Evolutionary conservation across 2,113 vertebrate species (phyloP).

Genomic region (Paratilapia polleni): DNA sequence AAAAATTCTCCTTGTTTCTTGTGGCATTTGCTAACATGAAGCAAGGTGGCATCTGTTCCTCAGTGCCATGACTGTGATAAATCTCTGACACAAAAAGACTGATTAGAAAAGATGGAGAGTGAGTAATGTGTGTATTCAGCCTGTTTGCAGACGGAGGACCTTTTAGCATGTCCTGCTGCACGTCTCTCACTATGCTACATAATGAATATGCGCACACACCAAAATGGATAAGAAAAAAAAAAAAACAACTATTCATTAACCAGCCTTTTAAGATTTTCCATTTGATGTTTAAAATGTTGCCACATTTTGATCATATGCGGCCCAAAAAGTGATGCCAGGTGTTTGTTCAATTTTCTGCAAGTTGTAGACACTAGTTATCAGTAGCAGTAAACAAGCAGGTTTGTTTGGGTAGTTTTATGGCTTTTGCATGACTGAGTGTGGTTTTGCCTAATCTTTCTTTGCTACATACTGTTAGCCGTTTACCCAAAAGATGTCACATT

Average conservation of each 20-base stretch:
- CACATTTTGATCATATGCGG: slow-evolving; percentile 47
- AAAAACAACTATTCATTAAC: slow-evolving; percentile 51
- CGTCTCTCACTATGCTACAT: slow-evolving; percentile 19
- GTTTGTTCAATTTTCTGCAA: slow-evolving; percentile 20
- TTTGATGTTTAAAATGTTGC: slow-evolving; percentile 61
- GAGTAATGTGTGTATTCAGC: slow-evolving; percentile 47
- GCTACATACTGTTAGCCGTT: slow-evolving; percentile 7
- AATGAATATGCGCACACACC: slow-evolving; percentile 43
- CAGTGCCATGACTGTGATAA: slow-evolving; percentile 28
- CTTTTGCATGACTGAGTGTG: background rate
- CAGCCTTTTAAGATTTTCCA: slow-evolving; percentile 43
- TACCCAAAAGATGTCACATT: background rate
- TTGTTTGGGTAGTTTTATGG: background rate
- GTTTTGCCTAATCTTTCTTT: background rate
- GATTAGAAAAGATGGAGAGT: slow-evolving; percentile 36
- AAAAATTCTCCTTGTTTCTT: slow-evolving; percentile 21
- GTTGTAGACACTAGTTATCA: slow-evolving; percentile 32
- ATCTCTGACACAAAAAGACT: slow-evolving; percentile 21
- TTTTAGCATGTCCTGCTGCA: slow-evolving; percentile 46
- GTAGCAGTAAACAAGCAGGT: slow-evolving; percentile 15
- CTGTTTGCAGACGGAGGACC: slow-evolving; percentile 37
- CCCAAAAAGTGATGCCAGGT: slow-evolving; percentile 27
- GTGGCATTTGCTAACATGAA: slow-evolving; percentile 45
- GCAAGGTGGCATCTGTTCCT: slow-evolving; percentile 11
- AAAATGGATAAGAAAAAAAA: slow-evolving; percentile 11